These are phyloP conservation scores for Eupithecia dodoneata DNA, from an alignment of 2,888 invertebrate species.

Conservation along the genomic window DNA sequence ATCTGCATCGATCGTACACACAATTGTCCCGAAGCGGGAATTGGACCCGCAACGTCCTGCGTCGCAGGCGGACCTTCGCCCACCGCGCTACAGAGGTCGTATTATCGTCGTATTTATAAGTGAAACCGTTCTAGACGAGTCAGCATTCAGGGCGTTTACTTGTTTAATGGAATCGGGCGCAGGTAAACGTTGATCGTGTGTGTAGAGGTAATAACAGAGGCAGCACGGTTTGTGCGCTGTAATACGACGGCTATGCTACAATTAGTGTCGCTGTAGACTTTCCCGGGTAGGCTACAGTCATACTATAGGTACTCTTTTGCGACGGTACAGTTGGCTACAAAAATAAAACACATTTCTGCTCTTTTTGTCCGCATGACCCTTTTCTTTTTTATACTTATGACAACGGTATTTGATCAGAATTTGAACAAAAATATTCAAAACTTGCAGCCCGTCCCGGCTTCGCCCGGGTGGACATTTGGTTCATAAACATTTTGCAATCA, in stretches of 20 bases:
- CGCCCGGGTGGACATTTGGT: too few species aligned
- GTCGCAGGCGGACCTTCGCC: too few species aligned
- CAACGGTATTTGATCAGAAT: background rate
- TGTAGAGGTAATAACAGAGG: slow-evolving; percentile 48
- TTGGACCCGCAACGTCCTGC: too few species aligned
- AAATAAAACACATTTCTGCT: background rate
- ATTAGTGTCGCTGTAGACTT: background rate
- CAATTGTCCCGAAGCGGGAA: too few species aligned
- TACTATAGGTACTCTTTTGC: background rate
- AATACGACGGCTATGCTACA: background rate
- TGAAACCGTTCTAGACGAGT: background rate
- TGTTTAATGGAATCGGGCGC: slow-evolving; percentile 64
- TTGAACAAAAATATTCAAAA: background rate
- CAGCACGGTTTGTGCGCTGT: background rate
- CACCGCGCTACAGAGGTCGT: too few species aligned
- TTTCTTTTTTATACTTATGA: background rate
- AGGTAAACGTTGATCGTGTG: slow-evolving; percentile 69
- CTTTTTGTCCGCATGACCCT: background rate
- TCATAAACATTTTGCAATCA: too few species aligned
- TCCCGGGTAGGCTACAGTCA: background rate
- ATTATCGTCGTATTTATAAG: too few species aligned
- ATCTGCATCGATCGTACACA: too few species aligned
- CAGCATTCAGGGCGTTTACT: slow-evolving; percentile 44
- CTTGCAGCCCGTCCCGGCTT: too few species aligned
- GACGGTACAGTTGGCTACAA: background rate